Base-by-base conservation (phyloP, 2,888 invertebrate species). In the Ellobium chinense region DNA sequence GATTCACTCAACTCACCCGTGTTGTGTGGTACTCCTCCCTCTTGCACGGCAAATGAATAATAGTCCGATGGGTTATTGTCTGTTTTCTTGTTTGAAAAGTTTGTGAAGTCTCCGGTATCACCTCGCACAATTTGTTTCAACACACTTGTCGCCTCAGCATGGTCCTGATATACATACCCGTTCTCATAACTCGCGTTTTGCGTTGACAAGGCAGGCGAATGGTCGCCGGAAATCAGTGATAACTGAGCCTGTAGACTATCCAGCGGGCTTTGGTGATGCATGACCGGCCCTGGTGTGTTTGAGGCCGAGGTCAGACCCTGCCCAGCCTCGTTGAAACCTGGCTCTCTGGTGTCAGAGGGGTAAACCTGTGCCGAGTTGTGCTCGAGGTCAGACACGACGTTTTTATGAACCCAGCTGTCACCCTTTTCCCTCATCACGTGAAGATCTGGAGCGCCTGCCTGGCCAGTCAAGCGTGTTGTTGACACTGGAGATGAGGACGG, bases 211-310 rank as follows among this genome's bases (percentile, higher is more conserved):
- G 34, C 34, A 14, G 18, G 9, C 7, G 58, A 58, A 3, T 31
- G 9, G 31, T 74, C 46, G 9, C 18, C 9, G 31, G 63, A 62
- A 29, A 80, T 69, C 24, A 62, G 31, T 4, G 80, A 76, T 74
- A 80, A 46, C 76, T 80, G 80, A 21, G 75, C 62, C 36, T 80
- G 80, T n/a, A 80, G 70, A 58, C 37, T 80, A 56, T 80, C 80
- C 37, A 80, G 36, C 37, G 63, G 37, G 24, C 5, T 65, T 21
- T 14, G 14, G n/a, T 34, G n/a, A 18, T 21, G 37, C 31, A 54
- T 76, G 37, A 36, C 39, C 66, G n/a, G 29, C 4, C 2, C 21
- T 27, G 29, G 24, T 9, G 73, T 29, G 0, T 36, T 7, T 34
- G 24, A 18, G 24, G 9, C 18, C 18, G 73, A 27, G 58, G n/a